These are phyloP conservation scores for Fulmarus glacialis DNA, from an alignment of 2,113 vertebrate genomes.

Conservation along the genomic window DNA sequence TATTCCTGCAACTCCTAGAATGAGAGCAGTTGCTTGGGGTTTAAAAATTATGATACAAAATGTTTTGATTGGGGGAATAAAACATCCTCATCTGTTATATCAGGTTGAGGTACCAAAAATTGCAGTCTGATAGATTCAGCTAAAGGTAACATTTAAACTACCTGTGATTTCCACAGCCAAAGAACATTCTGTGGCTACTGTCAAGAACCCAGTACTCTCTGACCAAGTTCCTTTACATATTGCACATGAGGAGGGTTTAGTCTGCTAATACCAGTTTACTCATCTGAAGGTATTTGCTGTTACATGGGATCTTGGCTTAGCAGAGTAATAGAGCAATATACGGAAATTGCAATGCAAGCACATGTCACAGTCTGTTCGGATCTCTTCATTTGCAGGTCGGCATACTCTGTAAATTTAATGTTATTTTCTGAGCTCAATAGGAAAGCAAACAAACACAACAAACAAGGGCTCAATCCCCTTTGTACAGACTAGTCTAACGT, in stretches of 20 bases:
- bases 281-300: not conserved
- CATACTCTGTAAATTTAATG: not conserved
- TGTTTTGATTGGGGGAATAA: not conserved
- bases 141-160: not conserved
- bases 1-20: not conserved
- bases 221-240: not conserved
- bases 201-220: not conserved
- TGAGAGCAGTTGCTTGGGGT: not conserved
- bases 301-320: not conserved
- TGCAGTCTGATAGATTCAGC: not conserved
- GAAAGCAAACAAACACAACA: not conserved
- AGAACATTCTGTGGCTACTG: not conserved
- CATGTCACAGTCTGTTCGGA: not conserved
- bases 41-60: not conserved
- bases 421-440: not conserved
- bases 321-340: not conserved
- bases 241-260: not conserved
- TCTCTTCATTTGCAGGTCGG: not conserved
- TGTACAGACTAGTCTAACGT: not conserved
- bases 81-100: not conserved
- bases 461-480: not conserved
- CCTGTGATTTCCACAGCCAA: not conserved
- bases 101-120: not conserved
- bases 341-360: not conserved
- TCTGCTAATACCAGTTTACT: not conserved